Evolutionary conservation across 1,140 invertebrate genomes (phyloP), one percentile per base, ranked within the genome.

Genomic region (Mylabris phalerata): DNA sequence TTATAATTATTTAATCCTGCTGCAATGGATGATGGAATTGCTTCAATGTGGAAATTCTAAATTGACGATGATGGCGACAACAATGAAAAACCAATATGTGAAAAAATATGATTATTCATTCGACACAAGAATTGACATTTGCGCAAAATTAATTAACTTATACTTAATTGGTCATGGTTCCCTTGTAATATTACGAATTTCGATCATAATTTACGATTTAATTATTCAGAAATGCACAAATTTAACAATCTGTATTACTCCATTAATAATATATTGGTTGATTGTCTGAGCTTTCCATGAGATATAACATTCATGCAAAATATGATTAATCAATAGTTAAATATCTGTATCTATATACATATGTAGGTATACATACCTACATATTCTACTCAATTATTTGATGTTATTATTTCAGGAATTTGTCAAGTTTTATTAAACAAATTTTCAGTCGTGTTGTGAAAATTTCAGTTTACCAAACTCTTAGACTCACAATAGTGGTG

Each of bases 141-240:
- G 51, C 41, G 50, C 45, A 54, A 55, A 60, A 60, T 60, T 60
- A 60, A 60, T 60, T 60, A 60, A 60, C 52, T 55, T 49, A 51
- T 47, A 49, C 58, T 55, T 60, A 27, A 48, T 48, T 51, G 48
- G 51, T 60, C 58, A 60, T 60, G 58, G 32, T 32, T 32, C 32
- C 7, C 32, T 51, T 44, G 50, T 55, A 50, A 55, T 55, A 60
- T 55, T 60, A 60, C 45, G 47, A 55, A 60, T 60, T 60, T 55
- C 58, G 48, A 60, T 49, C 55, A 41, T 49, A 49, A 60, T 60
- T 60, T 60, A 51, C 48, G 58, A 54, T 60, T 54, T 54, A 60
- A 60, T 60, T 60, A 55, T 55, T 55, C 51, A 55, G 58, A 60
- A 55, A 58, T 50, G 50, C 51, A 46, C 51, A 54, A 54, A 54